phyloP scores from a whole-genome alignment of 2,797 vertebrate genomes.

The Mastacembelus armatus region DNA sequence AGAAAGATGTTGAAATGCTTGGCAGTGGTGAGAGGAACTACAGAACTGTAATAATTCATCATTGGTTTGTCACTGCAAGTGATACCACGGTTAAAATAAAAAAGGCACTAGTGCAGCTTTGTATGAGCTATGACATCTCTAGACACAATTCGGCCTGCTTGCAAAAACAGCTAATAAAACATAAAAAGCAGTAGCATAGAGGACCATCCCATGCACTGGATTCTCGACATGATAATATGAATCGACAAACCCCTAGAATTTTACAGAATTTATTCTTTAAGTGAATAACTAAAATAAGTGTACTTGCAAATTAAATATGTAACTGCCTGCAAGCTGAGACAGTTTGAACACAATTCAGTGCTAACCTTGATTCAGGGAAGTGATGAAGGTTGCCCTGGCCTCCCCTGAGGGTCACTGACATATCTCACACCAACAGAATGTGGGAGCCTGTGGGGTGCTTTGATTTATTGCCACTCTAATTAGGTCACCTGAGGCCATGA shows the following conservation, averaged over 20 bases:
- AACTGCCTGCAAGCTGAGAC: background rate
- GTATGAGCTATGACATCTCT: background rate
- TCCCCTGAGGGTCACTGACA: constrained; percentile 71
- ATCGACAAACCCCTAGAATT: too few relatives aligned
- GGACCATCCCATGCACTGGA: background rate
- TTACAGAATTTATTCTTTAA: background rate
- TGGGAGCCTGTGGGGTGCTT: constrained; percentile 56
- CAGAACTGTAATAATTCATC: background rate
- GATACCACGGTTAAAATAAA: background rate
- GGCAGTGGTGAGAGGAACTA: background rate
- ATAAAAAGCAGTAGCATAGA: background rate
- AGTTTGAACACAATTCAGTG: constrained; percentile 27
- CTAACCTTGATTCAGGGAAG: constrained; percentile 71
- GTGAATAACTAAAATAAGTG: too few relatives aligned
- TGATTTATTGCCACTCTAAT: constrained; percentile 80
- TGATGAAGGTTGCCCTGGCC: constrained; percentile 63
- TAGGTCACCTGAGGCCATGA: constrained; percentile 76
- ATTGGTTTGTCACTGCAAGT: background rate
- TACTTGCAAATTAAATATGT: background rate
- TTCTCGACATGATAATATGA: too few relatives aligned
- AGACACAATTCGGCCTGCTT: background rate
- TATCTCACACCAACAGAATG: constrained; percentile 69
- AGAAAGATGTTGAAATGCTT: background rate
- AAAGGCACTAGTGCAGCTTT: constrained; percentile 8
- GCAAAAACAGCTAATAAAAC: background rate